A percentile compares a stretch with the other conserved stretches of the same genome.
Conservation (phyloP, 2,888 invertebrate species). For the Alitta virens region DNA sequence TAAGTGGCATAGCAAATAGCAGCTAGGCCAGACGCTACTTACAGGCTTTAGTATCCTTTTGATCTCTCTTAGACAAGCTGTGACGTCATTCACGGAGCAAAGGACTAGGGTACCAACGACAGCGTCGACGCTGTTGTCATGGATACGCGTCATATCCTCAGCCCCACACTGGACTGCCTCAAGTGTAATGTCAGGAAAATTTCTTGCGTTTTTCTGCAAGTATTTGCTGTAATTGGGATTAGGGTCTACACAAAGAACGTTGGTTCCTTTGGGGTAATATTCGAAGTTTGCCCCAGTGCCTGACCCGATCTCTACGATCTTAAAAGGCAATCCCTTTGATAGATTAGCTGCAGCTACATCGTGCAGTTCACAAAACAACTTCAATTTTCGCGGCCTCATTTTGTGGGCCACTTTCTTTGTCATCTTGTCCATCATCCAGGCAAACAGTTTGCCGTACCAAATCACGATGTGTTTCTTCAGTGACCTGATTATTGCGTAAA, state of each 20-base stretch:
- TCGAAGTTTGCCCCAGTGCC: conserved; percentile 4
- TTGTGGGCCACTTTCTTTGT: too few species aligned
- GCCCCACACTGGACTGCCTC: background rate
- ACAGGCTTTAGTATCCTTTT: conserved; percentile 10
- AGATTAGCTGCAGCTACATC: too few species aligned
- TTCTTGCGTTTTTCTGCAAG: background rate
- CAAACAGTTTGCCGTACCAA: too few species aligned
- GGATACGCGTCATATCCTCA: background rate
- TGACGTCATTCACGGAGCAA: conserved; percentile 5
- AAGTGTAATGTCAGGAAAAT: background rate
- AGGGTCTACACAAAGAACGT: conserved; percentile 1
- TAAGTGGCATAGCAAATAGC: background rate
- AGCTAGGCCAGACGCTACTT: background rate
- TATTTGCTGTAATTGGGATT: background rate
- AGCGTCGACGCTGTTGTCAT: background rate
- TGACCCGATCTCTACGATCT: conserved; percentile 6
- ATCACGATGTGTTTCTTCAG: too few species aligned
- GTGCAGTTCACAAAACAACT: too few species aligned
- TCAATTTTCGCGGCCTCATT: too few species aligned
- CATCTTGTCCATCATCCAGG: too few species aligned
- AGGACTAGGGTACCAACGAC: conserved; percentile 5
- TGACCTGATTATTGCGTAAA: too few species aligned
- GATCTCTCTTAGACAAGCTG: background rate
- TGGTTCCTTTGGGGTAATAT: background rate
- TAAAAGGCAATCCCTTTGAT: background rate